These are phyloP conservation scores for Periophthalmus magnuspinnatus DNA, from an alignment of 2,797 vertebrate species.

Conservation along the genomic window DNA sequence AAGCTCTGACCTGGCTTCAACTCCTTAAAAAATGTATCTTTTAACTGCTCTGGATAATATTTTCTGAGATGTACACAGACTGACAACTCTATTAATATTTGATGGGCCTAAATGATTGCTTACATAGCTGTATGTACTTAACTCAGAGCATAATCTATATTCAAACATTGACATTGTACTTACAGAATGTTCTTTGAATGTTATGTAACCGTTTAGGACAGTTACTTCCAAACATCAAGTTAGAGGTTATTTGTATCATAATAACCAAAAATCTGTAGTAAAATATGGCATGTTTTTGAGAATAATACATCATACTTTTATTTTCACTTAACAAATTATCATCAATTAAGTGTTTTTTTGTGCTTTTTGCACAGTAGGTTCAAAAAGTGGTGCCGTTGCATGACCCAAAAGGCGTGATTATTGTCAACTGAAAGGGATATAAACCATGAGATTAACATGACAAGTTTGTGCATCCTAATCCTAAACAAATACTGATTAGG, in stretches of 20 bases:
- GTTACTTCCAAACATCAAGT: neutral
- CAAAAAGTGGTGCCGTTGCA: too few relatives aligned
- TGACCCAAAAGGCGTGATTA: too few relatives aligned
- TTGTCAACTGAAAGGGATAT: too few relatives aligned
- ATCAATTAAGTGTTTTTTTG: too few relatives aligned
- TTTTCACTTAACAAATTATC: too few relatives aligned
- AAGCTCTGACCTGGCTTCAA: constrained; percentile 27
- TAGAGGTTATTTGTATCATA: neutral
- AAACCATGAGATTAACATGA: too few relatives aligned
- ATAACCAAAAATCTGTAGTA: too few relatives aligned
- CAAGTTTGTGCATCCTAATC: too few relatives aligned
- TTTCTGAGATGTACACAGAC: neutral
- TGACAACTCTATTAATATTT: neutral
- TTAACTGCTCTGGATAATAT: neutral
- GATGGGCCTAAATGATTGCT: neutral
- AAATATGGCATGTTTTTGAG: too few relatives aligned
- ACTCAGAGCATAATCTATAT: neutral
- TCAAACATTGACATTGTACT: constrained; percentile 9
- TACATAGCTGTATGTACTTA: neutral
- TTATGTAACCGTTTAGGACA: neutral
- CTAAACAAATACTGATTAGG: too few relatives aligned
- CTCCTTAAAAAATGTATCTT: constrained; percentile 1
- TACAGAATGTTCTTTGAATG: constrained; percentile 1
- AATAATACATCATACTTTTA: too few relatives aligned
- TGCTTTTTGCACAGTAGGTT: too few relatives aligned